A percentile compares a stretch with the other conserved stretches of the same genome.
Evolutionary conservation across 1,140 invertebrate species (phyloP).

Genomic region (Polypedilum vanderplanki): DNA sequence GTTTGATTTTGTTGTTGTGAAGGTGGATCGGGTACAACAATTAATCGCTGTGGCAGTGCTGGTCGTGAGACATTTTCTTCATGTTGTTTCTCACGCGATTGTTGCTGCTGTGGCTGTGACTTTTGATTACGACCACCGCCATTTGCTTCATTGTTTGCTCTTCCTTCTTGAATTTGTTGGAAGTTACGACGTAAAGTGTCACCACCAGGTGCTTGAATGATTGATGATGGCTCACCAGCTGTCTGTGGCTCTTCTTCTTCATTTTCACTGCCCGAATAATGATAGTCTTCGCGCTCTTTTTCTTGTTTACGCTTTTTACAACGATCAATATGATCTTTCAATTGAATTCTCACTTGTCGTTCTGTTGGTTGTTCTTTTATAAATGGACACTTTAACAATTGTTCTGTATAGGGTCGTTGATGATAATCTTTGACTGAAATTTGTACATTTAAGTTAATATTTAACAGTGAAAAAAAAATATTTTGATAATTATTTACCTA

Average conservation of each 20-base stretch:
- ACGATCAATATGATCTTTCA: conserved; percentile 98
- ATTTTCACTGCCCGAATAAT: conserved; percentile 80
- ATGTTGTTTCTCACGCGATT: conserved; percentile 43
- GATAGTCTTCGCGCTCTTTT: conserved; percentile 76
- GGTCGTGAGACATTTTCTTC: conserved; percentile 72
- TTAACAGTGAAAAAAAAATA: not conserved
- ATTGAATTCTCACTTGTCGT: conserved; percentile 92
- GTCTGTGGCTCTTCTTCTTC: conserved; percentile 79
- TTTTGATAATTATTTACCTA: conserved; percentile 37
- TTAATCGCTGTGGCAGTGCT: conserved; percentile 79
- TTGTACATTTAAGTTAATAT: conserved; percentile 32
- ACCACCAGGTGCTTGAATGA: conserved; percentile 80
- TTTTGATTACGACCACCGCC: conserved; percentile 30
- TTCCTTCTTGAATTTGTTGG: conserved; percentile 91
- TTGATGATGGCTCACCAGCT: conserved; percentile 81
- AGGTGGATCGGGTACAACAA: conserved; percentile 63
- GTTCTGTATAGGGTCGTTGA: conserved; percentile 95
- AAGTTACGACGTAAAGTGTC: conserved; percentile 92
- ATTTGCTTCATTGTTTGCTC: conserved; percentile 49
- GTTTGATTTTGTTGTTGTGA: conserved; percentile 40
- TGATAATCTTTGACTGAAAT: conserved; percentile 95
- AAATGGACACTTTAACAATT: conserved; percentile 94
- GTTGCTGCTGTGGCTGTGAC: conserved; percentile 45
- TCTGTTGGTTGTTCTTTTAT: conserved; percentile 97
- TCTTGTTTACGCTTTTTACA: conserved; percentile 92